Base-by-base conservation (phyloP, 2,888 invertebrate species). In the Mythimna albipuncta region DNA sequence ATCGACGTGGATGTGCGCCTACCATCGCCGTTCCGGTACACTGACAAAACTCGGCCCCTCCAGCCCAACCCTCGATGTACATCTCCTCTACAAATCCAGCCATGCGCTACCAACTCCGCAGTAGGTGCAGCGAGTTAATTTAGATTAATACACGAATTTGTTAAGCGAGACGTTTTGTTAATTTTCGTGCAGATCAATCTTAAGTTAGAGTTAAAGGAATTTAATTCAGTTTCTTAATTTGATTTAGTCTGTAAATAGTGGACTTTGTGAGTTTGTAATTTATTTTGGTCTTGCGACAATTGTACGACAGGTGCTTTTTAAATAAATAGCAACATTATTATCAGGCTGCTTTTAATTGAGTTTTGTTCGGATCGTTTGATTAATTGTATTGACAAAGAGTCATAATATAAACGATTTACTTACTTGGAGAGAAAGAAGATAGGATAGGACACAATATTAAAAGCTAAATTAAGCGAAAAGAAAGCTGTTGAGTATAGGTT, bases 111-210 rank as follows among this genome's bases (percentile, higher is more conserved):
- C n/a, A 13, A 21, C 11, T 35, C 10, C 41, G n/a, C 19, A 50
- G 52, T 47, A 32, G 16, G 21, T 55, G 35, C 32, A 52, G 10
- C 19, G 58, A 75, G 80, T 80, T 75, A 75, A 79, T 79, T 79
- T 75, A 80, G 65, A 79, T 78, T 79, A 74, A 74, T 78, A 65
- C 54, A 74, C 62, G 57, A 69, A 80, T 75, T 65, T 64, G 69
- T 69, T 80, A 41, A 64, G 65, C 63, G 58, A 63, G 63, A 80
- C 50, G 66, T 66, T 80, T 66, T 75, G 66, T 79, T 75, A 78
- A 78, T 75, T 59, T 65, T 58, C 69, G 69, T 59, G 75, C 64
- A 67, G 35, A 79, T 67, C 67, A 64, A 79, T 77, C 44, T 75
- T 74, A 68, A 68, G 52, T 74, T 68, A 73, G 58, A 69, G 62